Conservation (phyloP, 2,888 invertebrate genomes). For the Eudemis profundana region DNA sequence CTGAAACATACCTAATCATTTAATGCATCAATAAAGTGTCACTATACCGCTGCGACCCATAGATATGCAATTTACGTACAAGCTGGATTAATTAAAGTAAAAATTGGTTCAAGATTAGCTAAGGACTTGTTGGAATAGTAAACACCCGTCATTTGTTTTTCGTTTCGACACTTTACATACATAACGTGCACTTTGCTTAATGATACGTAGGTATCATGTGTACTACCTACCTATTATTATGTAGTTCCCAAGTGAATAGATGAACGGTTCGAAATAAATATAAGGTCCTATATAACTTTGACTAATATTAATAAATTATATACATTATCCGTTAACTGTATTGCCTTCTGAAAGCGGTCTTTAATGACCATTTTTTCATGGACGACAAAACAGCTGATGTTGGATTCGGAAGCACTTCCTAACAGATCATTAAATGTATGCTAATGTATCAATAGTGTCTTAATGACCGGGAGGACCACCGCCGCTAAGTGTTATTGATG, state of each 20-base stretch:
- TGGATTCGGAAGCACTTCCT: slow-evolving; percentile 24
- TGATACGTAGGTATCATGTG: too few relatives aligned
- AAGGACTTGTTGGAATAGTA: too few relatives aligned
- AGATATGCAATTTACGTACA: too few relatives aligned
- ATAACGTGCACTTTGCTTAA: too few relatives aligned
- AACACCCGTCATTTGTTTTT: too few relatives aligned
- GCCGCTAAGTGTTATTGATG: slow-evolving; percentile 78
- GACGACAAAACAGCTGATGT: slow-evolving; percentile 29
- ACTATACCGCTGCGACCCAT: neutral
- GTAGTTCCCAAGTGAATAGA: too few relatives aligned
- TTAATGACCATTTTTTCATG: slow-evolving; percentile 19
- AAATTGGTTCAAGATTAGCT: too few relatives aligned
- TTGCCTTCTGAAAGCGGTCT: neutral
- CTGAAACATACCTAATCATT: neutral
- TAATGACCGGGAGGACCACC: slow-evolving; percentile 55
- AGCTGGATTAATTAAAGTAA: too few relatives aligned
- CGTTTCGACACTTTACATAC: too few relatives aligned
- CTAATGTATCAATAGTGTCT: slow-evolving; percentile 30
- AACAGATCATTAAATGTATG: slow-evolving; percentile 30
- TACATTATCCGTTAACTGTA: neutral
- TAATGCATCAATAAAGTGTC: neutral
- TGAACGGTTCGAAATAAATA: too few relatives aligned
- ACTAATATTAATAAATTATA: neutral
- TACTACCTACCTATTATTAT: too few relatives aligned
- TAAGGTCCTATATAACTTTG: neutral